Base-by-base conservation (phyloP, 2,113 vertebrate genomes). In the Phodopus roborovskii region DNA sequence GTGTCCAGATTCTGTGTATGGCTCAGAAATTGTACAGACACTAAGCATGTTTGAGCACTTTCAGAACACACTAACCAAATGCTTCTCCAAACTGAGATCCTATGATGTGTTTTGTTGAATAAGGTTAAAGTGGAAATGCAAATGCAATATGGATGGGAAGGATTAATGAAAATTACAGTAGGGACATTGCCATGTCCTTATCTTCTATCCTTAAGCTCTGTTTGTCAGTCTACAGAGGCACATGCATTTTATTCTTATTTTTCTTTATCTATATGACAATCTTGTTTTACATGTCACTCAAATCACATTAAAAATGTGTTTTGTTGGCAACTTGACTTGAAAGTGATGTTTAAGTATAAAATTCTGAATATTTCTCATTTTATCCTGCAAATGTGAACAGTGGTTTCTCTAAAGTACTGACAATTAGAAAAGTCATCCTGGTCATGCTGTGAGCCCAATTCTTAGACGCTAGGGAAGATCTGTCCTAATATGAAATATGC, bases 401-500 rank as follows among this genome's bases (percentile, higher is more conserved):
- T 79, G 75, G 68, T 97, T 79, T 9, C 95, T 95, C 98, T 96
- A 96, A 97, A 98, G 94, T 97, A 94, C 74, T 83, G 62, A 68
- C 78, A 92, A 92, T 78, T 11, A 16, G 75, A 28, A 12, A 98
- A 96, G 82, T 97, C 97, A 98, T 96, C 89, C 28, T 95, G 96
- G 98, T 98, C 83, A 98, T 45, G 0, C 39, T 0, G 94, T 98
- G 98, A 98, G 98, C 97, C 98, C 98, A 98, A 98, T 98, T 98
- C 98, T 96, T 98, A 98, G 97, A 97, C 30, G 88, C 96, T 98
- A 88, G 97, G 98, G 98, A 98, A 98, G 97, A 97, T 98, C 97
- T 98, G 98, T 98, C 98, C 97, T 97, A 97, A 97, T 98, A 97
- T 98, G 98, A 99, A 99, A 98, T 99, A 99, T 97, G 96, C 98